These are phyloP conservation scores for Axea sp. DNA, from an alignment of 2,888 invertebrate species.

Conservation along the genomic window DNA sequence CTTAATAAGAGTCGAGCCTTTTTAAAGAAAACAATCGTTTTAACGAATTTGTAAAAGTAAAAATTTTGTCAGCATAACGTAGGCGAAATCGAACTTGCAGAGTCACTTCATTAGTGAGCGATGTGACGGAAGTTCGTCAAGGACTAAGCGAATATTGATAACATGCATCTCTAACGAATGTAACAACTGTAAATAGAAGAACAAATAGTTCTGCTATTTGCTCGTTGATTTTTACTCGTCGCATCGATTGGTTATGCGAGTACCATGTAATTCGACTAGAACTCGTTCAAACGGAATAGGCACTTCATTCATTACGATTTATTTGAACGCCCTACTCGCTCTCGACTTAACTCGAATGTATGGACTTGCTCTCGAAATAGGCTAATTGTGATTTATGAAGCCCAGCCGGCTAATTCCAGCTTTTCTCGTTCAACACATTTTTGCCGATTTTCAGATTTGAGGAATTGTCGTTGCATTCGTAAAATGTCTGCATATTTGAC, in stretches of 20 bases:
- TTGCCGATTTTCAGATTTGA: slow-evolving; percentile 1
- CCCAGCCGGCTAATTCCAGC: slow-evolving; percentile 3
- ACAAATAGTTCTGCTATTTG: slow-evolving; percentile 17
- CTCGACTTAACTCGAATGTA: slow-evolving; percentile 51
- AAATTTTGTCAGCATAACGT: neutral
- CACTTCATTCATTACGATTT: slow-evolving; percentile 55
- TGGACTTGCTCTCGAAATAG: slow-evolving; percentile 46
- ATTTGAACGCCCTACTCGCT: slow-evolving; percentile 19
- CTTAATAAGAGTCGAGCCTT: too few species aligned
- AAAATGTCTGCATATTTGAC: slow-evolving; percentile 20
- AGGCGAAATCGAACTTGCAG: neutral
- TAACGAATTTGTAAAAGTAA: too few species aligned
- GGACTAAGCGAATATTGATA: slow-evolving; percentile 40
- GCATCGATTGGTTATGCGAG: slow-evolving; percentile 34
- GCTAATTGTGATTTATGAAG: slow-evolving; percentile 45
- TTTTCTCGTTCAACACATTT: slow-evolving; percentile 22
- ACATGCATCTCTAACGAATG: slow-evolving; percentile 29
- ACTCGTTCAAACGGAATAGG: slow-evolving; percentile 35
- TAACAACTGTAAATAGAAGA: slow-evolving; percentile 39
- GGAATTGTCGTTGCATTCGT: slow-evolving; percentile 18
- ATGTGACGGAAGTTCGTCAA: slow-evolving; percentile 5
- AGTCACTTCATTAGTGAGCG: slow-evolving; percentile 16
- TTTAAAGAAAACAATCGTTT: too few species aligned
- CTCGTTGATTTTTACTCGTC: slow-evolving; percentile 26
- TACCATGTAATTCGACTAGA: slow-evolving; percentile 21